Evolutionary conservation across 2,888 invertebrate genomes (phyloP), one percentile per base, ranked within the genome.

Genomic region (Balanococcus diminutus): DNA sequence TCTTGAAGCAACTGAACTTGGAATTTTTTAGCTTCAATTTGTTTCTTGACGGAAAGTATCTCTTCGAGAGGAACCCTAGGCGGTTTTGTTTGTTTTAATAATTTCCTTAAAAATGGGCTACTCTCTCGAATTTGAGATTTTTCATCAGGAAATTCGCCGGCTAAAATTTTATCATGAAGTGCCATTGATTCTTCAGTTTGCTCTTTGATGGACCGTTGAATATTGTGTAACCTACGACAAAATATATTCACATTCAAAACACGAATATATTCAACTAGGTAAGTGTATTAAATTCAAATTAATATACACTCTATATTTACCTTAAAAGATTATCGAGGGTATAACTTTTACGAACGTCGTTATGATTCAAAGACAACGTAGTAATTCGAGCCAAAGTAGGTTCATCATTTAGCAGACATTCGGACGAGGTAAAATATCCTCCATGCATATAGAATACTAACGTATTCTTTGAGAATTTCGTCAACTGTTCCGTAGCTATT

Each of bases 401-500:
- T 87, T 88, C 85, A 82, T 88, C 88, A 61, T 88, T 87, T 51
- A 87, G 72, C 67, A 89, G 88, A 91, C 91, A 91, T 88, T 91
- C 90, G 22, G 90, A 89, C 88, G 92, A 92, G 56, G 95, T 94
- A 89, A 97, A 98, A 89, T 93, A 95, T 3, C 96, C 96, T 51
- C 96, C 96, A 87, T 95, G 95, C 92, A 97, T 93, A 91, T 95
- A 94, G 90, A 98, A 96, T 88, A 98, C 93, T 88, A 96, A 90
- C 75, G 95, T 93, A 89, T 95, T 94, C 81, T 92, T 91, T 89
- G 92, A 92, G 88, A 95, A 93, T 88, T 89, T 89, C 46, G 93
- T 92, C 2, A 94, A 93, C 67, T 93, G 92, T 89, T 94, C 92
- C 88, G 92, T 92, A 14, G 93, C 91, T 86, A 94, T 90, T 89